Conservation (phyloP, 2,113 vertebrate genomes). For the Jacana jacana region DNA sequence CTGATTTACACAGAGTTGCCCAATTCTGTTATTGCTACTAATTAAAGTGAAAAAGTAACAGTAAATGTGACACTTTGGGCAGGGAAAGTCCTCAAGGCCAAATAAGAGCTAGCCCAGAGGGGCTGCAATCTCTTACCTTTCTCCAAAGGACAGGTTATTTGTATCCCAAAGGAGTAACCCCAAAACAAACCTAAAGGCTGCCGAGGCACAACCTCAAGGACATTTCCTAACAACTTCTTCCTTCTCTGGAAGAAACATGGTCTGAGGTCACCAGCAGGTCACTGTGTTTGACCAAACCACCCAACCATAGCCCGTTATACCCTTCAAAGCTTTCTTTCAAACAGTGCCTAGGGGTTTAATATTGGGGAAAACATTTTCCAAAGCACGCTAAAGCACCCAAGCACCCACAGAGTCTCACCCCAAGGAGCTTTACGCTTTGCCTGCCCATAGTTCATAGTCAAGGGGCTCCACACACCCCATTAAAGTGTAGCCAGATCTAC, state of each 20-base stretch:
- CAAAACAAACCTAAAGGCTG: neutral
- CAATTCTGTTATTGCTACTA: neutral
- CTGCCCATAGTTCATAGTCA: neutral
- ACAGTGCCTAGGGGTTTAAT: neutral
- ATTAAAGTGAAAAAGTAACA: neutral
- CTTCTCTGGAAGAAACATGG: neutral
- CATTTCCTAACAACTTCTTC: neutral
- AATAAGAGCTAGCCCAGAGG: neutral
- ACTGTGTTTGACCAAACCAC: neutral
- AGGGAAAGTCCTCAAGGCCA: neutral
- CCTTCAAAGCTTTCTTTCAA: neutral
- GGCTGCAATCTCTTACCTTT: neutral
- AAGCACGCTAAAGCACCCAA: neutral
- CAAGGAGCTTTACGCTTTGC: rapidly evolving
- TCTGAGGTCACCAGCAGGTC: neutral
- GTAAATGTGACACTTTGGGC: neutral
- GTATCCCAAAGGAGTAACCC: neutral
- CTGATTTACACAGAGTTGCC: neutral
- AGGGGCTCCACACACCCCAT: neutral
- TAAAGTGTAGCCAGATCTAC: rapidly evolving
- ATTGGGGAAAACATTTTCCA: neutral
- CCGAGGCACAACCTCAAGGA: neutral
- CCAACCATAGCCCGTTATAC: neutral
- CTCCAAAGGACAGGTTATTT: neutral
- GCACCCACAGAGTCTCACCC: neutral